A percentile compares a stretch with the other conserved stretches of the same genome.
Conservation (phyloP, 1,140 invertebrate genomes). For the Camponotus vicinus region DNA sequence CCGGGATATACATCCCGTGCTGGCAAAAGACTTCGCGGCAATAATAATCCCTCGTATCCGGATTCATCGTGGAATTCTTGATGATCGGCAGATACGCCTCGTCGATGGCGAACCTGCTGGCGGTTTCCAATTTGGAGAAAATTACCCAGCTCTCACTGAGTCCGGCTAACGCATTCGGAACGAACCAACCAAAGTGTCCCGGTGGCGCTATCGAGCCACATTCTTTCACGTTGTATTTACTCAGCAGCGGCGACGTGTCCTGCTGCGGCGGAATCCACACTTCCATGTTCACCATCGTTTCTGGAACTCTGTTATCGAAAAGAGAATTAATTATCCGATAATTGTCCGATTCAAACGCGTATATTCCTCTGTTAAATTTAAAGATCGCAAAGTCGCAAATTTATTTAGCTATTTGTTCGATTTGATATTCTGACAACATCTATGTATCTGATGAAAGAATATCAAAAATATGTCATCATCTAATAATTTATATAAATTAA, state of each 20-base stretch:
- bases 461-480: neutral
- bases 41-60: constrained; percentile 75
- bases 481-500: neutral
- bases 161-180: constrained; percentile 85
- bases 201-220: constrained; percentile 88
- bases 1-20: constrained; percentile 88
- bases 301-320: constrained; percentile 83
- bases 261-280: constrained; percentile 89
- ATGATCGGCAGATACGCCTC: constrained; percentile 69
- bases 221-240: constrained; percentile 86
- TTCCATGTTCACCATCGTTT: constrained; percentile 91
- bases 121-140: constrained; percentile 83
- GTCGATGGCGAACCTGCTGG: constrained; percentile 84
- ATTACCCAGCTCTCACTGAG: constrained; percentile 85
- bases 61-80: constrained; percentile 67
- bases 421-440: neutral
- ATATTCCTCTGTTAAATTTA: neutral
- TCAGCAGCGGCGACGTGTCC: constrained; percentile 83
- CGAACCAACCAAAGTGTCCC: constrained; percentile 92
- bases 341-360: neutral
- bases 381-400: neutral
- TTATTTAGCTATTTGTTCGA: neutral
- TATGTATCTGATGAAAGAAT: neutral
- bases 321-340: neutral
- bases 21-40: constrained; percentile 86